Conservation (phyloP, 2,888 invertebrate genomes). For the Lottia scabra region DNA sequence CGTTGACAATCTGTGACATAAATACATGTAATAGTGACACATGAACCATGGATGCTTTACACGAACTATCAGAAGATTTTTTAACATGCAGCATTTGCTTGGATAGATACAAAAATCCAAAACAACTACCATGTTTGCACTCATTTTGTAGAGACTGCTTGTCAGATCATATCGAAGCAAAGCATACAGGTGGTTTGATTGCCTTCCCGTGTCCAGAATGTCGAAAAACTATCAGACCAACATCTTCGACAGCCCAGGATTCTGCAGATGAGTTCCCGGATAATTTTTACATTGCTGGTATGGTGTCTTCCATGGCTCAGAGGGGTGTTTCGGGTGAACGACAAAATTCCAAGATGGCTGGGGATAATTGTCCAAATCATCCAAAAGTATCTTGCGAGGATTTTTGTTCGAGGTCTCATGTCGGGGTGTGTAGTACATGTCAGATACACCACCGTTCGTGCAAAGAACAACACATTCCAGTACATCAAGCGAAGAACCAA, state of each 20-base stretch:
- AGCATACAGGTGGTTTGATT: slow-evolving; percentile 35
- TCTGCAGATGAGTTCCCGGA: slow-evolving; percentile 38
- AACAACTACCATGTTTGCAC: slow-evolving; percentile 42
- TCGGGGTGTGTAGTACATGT: slow-evolving; percentile 6
- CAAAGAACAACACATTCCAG: slow-evolving; percentile 3
- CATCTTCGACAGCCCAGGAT: slow-evolving; percentile 33
- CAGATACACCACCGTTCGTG: slow-evolving; percentile 1
- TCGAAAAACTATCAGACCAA: slow-evolving; percentile 35
- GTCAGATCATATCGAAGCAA: slow-evolving; percentile 37
- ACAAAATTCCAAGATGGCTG: neutral
- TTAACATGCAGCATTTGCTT: slow-evolving; percentile 41
- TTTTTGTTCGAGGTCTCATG: neutral
- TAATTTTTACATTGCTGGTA: slow-evolving; percentile 40
- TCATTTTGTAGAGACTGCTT: slow-evolving; percentile 44
- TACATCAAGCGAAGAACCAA: neutral
- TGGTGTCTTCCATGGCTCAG: slow-evolving; percentile 29
- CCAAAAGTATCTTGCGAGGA: neutral
- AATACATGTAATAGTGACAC: no score
- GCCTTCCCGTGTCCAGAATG: slow-evolving; percentile 43
- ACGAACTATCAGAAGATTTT: slow-evolving; percentile 27
- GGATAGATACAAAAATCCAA: slow-evolving; percentile 39
- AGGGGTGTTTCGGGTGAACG: neutral
- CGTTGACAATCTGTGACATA: no score
- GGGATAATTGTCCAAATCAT: slow-evolving; percentile 13
- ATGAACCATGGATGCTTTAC: slow-evolving; percentile 8